phyloP scores from a whole-genome alignment of 2,888 invertebrate genomes.

The Pantelozetes paolii region DNA sequence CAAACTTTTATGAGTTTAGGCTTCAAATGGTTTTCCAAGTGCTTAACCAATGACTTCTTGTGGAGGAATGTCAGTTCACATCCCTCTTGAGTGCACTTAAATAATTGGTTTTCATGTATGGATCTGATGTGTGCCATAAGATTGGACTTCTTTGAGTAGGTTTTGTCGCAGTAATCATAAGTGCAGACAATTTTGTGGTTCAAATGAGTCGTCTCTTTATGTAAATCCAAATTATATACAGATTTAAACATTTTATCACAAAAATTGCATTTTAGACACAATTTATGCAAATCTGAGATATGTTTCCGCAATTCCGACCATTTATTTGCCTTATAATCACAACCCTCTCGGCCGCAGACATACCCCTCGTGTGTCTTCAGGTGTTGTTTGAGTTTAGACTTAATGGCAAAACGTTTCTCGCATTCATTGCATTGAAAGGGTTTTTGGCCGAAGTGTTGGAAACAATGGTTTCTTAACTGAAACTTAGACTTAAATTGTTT shows the following conservation, averaged over 20 bases:
- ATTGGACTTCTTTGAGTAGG: slow-evolving; percentile 16
- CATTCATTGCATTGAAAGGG: slow-evolving; percentile 41
- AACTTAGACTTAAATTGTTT: slow-evolving; percentile 36
- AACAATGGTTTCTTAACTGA: slow-evolving; percentile 31
- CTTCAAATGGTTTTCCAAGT: slow-evolving; percentile 32
- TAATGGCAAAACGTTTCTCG: slow-evolving; percentile 21
- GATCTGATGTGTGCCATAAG: slow-evolving; percentile 21
- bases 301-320: slow-evolving; percentile 38
- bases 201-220: slow-evolving; percentile 24
- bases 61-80: slow-evolving; percentile 27
- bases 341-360: slow-evolving; percentile 13
- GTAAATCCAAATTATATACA: slow-evolving; percentile 4
- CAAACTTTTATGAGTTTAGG: slow-evolving; percentile 2
- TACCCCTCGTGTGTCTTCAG: slow-evolving; percentile 33
- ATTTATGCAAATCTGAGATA: slow-evolving; percentile 22
- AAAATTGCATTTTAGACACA: not conserved
- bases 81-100: slow-evolving; percentile 24
- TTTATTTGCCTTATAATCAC: slow-evolving; percentile 23
- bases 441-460: slow-evolving; percentile 35
- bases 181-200: slow-evolving; percentile 32
- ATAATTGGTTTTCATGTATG: not conserved
- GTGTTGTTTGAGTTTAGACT: slow-evolving; percentile 28
- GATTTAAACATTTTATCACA: slow-evolving; percentile 31
- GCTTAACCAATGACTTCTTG: slow-evolving; percentile 15
- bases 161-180: slow-evolving; percentile 32